These are phyloP conservation scores for Cantharis lateralis DNA, from an alignment of 2,888 invertebrate genomes.

Conservation along the genomic window DNA sequence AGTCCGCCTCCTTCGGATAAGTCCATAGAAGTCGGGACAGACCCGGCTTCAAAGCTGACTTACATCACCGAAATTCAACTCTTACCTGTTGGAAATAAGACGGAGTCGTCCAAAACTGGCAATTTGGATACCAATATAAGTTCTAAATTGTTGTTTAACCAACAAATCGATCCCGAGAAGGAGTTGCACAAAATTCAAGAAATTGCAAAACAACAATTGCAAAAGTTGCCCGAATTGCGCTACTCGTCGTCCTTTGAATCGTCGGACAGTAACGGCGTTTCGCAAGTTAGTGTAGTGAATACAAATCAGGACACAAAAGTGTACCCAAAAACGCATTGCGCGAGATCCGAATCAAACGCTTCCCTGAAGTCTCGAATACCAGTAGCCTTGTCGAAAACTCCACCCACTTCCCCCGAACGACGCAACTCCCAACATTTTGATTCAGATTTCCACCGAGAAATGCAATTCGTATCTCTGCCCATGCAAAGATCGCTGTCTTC, in stretches of 20 bases:
- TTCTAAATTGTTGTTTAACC: conserved; percentile 33
- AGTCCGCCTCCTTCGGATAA: conserved; percentile 36
- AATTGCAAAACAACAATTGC: conserved; percentile 53
- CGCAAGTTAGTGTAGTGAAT: conserved; percentile 59
- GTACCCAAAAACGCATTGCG: conserved; percentile 11
- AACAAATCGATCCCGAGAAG: conserved; percentile 46
- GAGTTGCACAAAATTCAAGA: conserved; percentile 52
- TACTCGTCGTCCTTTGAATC: conserved; percentile 68
- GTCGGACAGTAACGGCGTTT: conserved; percentile 57
- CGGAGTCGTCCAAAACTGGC: conserved; percentile 35
- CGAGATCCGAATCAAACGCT: not conserved
- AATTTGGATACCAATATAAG: conserved; percentile 54
- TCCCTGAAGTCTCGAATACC: conserved; percentile 45
- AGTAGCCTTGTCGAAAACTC: conserved; percentile 52
- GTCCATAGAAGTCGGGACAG: conserved; percentile 25
- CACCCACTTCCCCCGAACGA: conserved; percentile 50
- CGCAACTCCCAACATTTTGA: conserved; percentile 61
- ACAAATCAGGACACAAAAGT: conserved; percentile 55
- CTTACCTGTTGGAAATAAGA: conserved; percentile 67
- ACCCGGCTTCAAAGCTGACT: conserved; percentile 4
- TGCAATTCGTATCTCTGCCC: conserved; percentile 53
- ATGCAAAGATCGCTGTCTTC: conserved; percentile 41
- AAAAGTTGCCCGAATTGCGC: conserved; percentile 61
- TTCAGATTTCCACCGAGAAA: conserved; percentile 49
- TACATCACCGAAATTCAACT: conserved; percentile 40